Conservation (phyloP, 2,113 vertebrate genomes). For the Clupea harengus region DNA sequence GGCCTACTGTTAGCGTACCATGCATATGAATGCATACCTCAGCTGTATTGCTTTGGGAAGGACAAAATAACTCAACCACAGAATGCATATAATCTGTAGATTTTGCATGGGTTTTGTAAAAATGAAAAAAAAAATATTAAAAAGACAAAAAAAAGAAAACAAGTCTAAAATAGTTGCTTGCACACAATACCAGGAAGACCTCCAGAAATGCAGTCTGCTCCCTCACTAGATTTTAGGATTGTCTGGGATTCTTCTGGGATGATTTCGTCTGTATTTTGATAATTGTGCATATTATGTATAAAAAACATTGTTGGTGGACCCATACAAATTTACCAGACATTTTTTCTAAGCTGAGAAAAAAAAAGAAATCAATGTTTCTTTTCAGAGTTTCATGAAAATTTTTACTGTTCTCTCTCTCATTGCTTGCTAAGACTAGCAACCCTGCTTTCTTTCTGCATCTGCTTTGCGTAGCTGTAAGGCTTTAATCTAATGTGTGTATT, state of each 20-base stretch:
- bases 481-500: slow-evolving; percentile 99
- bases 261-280: slow-evolving; percentile 99
- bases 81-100: slow-evolving; percentile 99
- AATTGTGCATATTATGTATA: slow-evolving; percentile 99
- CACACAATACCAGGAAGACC: slow-evolving; percentile 99
- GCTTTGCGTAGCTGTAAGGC: slow-evolving; percentile 99
- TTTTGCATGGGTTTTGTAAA: slow-evolving; percentile 99
- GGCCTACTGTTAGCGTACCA: slow-evolving; percentile 85
- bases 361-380: slow-evolving; percentile 92
- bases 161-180: slow-evolving; percentile 99
- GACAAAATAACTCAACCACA: slow-evolving; percentile 90
- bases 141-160: slow-evolving; percentile 73
- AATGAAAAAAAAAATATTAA: slow-evolving; percentile 82
- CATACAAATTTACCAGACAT: slow-evolving; percentile 96
- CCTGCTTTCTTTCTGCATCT: slow-evolving; percentile 97
- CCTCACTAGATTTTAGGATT: slow-evolving; percentile 99
- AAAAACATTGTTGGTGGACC: slow-evolving; percentile 96
- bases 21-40: slow-evolving; percentile 98
- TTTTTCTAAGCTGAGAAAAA: slow-evolving; percentile 95
- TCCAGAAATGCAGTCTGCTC: slow-evolving; percentile 99
- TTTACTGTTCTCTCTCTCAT: slow-evolving; percentile 91
- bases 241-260: slow-evolving; percentile 99
- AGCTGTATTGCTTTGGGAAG: slow-evolving; percentile 93
- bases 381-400: slow-evolving; percentile 96
- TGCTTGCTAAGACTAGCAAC: slow-evolving; percentile 99